These are phyloP conservation scores for Sinocyclocheilus anshuiensis DNA, from an alignment of 2,113 vertebrate genomes.

Conservation along the genomic window DNA sequence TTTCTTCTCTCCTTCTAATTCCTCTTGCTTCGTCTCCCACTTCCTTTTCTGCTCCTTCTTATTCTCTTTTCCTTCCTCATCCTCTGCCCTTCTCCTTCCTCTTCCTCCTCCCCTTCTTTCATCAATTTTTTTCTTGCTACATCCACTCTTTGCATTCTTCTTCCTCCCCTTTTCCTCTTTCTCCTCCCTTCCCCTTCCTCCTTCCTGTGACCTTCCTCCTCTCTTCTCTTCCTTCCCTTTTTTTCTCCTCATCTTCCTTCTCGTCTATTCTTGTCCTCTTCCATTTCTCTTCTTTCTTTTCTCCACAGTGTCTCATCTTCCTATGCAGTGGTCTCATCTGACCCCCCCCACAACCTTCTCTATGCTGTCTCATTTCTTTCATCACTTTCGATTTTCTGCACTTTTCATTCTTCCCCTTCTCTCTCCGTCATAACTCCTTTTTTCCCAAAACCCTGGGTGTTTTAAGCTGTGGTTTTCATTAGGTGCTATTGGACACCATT, in stretches of 20 bases:
- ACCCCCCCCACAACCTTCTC: slow-evolving; percentile 35
- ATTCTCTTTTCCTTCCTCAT: neutral
- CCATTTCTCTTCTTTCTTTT: slow-evolving; percentile 49
- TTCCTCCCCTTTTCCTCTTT: slow-evolving; percentile 13
- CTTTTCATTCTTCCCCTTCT: slow-evolving; percentile 49
- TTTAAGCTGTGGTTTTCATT: slow-evolving; percentile 58
- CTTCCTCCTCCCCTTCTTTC: neutral
- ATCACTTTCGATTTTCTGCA: slow-evolving; percentile 53
- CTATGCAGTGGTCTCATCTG: slow-evolving; percentile 54
- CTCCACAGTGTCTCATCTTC: slow-evolving; percentile 58
- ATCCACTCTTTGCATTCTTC: neutral
- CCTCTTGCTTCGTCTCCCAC: neutral
- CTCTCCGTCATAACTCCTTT: neutral
- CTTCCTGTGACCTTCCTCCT: neutral
- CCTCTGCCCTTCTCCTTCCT: neutral
- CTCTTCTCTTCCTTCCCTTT: slow-evolving; percentile 29
- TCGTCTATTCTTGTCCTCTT: slow-evolving; percentile 52
- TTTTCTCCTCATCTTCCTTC: slow-evolving; percentile 54
- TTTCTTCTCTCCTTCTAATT: neutral
- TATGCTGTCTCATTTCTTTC: slow-evolving; percentile 56
- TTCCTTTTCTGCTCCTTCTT: neutral
- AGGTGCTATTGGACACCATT: slow-evolving; percentile 52
- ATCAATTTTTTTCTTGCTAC: neutral
- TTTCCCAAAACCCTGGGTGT: slow-evolving; percentile 28
- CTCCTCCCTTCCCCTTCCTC: slow-evolving; percentile 23